phyloP scores from a whole-genome alignment of 1,140 invertebrate genomes.

The Lysiphlebus fabarum region DNA sequence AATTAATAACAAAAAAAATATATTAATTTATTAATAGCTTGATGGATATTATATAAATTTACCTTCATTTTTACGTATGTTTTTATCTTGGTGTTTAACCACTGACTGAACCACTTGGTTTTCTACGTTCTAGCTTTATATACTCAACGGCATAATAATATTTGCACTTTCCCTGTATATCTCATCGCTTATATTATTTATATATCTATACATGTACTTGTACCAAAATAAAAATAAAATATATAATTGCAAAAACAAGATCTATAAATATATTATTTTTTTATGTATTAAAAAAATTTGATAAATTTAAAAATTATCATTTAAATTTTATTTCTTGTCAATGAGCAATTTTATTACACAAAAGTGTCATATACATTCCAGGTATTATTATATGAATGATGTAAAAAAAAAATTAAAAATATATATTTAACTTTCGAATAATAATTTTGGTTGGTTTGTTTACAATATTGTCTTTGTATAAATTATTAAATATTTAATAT shows the following conservation, averaged over 20 bases:
- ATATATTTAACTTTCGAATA: too few relatives aligned
- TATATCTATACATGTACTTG: too few relatives aligned
- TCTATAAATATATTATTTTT: too few relatives aligned
- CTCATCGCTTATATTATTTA: slow-evolving; percentile 44
- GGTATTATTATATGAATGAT: too few relatives aligned
- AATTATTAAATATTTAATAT: too few relatives aligned
- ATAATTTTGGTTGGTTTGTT: too few relatives aligned
- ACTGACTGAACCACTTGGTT: slow-evolving; percentile 52
- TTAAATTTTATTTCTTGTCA: too few relatives aligned
- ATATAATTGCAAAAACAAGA: slow-evolving; percentile 5
- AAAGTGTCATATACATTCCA: too few relatives aligned
- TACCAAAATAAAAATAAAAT: slow-evolving; percentile 18
- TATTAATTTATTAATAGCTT: slow-evolving; percentile 6
- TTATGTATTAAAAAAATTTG: too few relatives aligned
- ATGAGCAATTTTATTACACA: background rate
- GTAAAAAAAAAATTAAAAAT: too few relatives aligned
- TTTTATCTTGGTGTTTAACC: slow-evolving; percentile 47
- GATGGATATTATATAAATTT: slow-evolving; percentile 32
- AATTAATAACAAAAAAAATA: background rate
- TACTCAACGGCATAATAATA: slow-evolving; percentile 48
- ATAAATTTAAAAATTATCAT: too few relatives aligned
- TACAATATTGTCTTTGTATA: too few relatives aligned
- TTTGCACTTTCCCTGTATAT: slow-evolving; percentile 49
- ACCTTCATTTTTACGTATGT: slow-evolving; percentile 49
- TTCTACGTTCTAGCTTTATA: slow-evolving; percentile 50